phyloP scores from a whole-genome alignment of 2,797 vertebrate species.

The Amniataba percoides region DNA sequence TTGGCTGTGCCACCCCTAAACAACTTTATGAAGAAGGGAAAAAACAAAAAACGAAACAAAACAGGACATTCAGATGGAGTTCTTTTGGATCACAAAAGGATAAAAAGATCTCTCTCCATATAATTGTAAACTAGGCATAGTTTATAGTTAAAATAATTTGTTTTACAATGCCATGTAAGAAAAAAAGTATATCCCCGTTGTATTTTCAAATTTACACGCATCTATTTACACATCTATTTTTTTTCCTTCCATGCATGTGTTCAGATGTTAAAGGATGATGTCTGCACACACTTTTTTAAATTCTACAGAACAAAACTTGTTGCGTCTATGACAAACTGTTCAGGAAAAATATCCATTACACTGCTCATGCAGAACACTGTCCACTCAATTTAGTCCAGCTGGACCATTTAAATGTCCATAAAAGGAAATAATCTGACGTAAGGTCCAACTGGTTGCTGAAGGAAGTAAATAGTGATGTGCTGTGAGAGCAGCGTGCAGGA shows the following conservation, averaged over 20 bases:
- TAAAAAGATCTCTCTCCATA: constrained; percentile 72
- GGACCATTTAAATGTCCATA: constrained; percentile 52
- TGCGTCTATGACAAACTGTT: constrained; percentile 32
- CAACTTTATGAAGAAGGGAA: not conserved
- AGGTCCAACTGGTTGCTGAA: constrained; percentile 15
- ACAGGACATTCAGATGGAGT: constrained; percentile 31
- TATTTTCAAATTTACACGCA: constrained; percentile 93
- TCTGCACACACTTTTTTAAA: constrained; percentile 25
- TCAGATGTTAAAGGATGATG: constrained; percentile 43
- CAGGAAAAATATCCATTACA: constrained; percentile 28
- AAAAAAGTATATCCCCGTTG: constrained; percentile 90
- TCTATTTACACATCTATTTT: constrained; percentile 92
- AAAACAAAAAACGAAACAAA: constrained; percentile 1
- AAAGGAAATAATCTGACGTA: constrained; percentile 29
- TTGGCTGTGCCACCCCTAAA: constrained; percentile 46
- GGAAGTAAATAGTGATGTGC: constrained; percentile 18
- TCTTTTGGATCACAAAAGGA: constrained; percentile 58
- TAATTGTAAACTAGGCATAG: constrained; percentile 87
- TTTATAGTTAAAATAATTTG: constrained; percentile 89
- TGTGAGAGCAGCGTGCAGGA: constrained; percentile 39
- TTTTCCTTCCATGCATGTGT: constrained; percentile 58
- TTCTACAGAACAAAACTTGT: constrained; percentile 29
- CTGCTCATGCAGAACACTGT: constrained; percentile 50
- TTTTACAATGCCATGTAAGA: constrained; percentile 91
- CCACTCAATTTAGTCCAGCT: constrained; percentile 51